Evolutionary conservation across 2,797 vertebrate genomes (phyloP).

Genomic region (Prionace glauca): DNA sequence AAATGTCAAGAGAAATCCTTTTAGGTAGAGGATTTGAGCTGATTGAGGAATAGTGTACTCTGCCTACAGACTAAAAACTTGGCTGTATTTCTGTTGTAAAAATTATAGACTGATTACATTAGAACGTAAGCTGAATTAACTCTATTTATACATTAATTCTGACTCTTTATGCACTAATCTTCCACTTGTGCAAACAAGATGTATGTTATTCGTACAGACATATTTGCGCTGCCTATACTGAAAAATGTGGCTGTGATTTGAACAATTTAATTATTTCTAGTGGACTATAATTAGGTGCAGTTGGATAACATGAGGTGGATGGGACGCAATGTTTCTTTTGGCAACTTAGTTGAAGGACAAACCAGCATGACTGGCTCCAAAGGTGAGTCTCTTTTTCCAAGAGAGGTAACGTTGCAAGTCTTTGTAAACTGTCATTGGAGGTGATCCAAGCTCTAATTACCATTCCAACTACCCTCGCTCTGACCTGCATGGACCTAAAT

Average conservation of each 20-base stretch:
- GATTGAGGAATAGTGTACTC: neutral
- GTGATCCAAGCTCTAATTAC: neutral
- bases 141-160: neutral
- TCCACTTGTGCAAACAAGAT: neutral
- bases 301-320: neutral
- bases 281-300: too few species aligned
- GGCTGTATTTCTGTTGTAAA: neutral
- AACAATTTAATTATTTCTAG: too few species aligned
- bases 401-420: neutral
- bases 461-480: neutral
- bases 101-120: neutral
- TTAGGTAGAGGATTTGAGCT: neutral
- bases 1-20: neutral
- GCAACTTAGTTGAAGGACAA: neutral
- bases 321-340: neutral
- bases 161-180: neutral
- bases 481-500: neutral
- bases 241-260: neutral
- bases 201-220: too few species aligned
- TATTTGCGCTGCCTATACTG: neutral
- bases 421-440: neutral
- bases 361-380: neutral
- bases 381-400: neutral
- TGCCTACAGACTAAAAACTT: neutral
- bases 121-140: neutral